Evolutionary conservation across 53 echinoderm and acorn worm genomes (phyloP).

Genomic region (Luidia sarsii): DNA sequence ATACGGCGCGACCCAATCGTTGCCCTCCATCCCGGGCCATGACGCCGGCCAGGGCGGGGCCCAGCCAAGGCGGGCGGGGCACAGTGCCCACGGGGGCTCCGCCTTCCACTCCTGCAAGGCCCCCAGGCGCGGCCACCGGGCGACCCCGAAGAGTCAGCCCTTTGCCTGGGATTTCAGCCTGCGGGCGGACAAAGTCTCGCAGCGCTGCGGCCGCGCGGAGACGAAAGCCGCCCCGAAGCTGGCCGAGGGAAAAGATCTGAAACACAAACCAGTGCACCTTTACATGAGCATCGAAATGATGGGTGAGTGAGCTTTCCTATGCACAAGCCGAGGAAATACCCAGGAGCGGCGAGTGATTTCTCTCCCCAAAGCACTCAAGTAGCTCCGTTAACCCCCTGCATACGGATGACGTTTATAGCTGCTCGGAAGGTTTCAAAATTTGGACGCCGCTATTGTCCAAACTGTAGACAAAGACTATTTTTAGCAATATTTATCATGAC

Average conservation of each 20-base stretch:
- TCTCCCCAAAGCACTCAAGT: too few relatives aligned
- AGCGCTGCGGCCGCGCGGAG: neutral
- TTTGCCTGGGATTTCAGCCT: constrained; percentile 39
- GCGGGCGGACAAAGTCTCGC: neutral
- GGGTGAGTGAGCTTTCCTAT: too few relatives aligned
- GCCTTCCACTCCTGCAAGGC: constrained; percentile 29
- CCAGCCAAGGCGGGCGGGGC: neutral
- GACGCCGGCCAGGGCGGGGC: neutral
- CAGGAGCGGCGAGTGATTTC: too few relatives aligned
- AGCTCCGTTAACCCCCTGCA: too few relatives aligned
- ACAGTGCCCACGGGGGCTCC: constrained; percentile 3
- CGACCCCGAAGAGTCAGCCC: constrained; percentile 27
- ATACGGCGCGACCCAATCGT: constrained; percentile 25
- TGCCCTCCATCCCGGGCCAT: constrained; percentile 14
- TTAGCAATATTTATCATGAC: too few relatives aligned
- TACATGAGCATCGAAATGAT: constrained; percentile 51
- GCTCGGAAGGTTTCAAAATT: too few relatives aligned
- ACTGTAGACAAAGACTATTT: too few relatives aligned
- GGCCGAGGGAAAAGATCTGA: neutral
- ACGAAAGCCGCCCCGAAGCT: neutral
- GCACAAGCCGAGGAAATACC: too few relatives aligned
- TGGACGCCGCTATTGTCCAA: too few relatives aligned
- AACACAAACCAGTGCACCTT: constrained; percentile 35
- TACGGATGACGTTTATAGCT: too few relatives aligned
- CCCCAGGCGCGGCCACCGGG: neutral